Percentiles rank a stretch among this genome's conserved stretches.
Conservation (phyloP, 2,888 invertebrate genomes). For the Perithous albicinctus region DNA sequence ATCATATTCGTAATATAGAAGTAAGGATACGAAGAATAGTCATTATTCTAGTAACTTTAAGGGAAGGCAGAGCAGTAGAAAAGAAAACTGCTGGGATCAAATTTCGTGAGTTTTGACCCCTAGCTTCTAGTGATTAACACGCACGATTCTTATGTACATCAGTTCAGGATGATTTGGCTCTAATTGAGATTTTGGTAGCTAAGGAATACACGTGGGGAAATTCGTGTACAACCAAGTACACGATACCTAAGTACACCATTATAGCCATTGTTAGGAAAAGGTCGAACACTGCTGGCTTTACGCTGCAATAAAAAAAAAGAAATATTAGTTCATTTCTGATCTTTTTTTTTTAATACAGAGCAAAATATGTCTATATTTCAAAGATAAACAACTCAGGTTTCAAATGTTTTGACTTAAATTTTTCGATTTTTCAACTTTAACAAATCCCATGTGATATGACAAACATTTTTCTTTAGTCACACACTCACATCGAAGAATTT, state of each 20-base stretch:
- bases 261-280: slow-evolving; percentile 96
- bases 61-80: slow-evolving; percentile 5
- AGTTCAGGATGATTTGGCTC: slow-evolving; percentile 79
- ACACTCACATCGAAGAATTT: too few relatives aligned
- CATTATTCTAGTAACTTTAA: neutral
- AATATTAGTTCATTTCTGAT: slow-evolving; percentile 9
- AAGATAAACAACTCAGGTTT: too few relatives aligned
- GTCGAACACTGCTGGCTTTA: slow-evolving; percentile 99
- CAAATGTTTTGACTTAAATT: too few relatives aligned
- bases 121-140: slow-evolving; percentile 19
- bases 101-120: neutral
- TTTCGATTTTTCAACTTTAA: too few relatives aligned
- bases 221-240: slow-evolving; percentile 93
- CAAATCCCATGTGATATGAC: too few relatives aligned
- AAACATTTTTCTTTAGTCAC: too few relatives aligned
- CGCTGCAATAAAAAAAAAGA: slow-evolving; percentile 88
- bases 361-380: too few relatives aligned
- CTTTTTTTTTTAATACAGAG: too few relatives aligned
- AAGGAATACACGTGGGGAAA: slow-evolving; percentile 89
- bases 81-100: neutral
- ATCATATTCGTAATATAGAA: neutral
- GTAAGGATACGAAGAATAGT: neutral
- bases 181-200: slow-evolving; percentile 83
- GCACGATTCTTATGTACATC: slow-evolving; percentile 7
- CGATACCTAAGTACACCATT: slow-evolving; percentile 91